Conservation (phyloP, 2,888 invertebrate genomes). For the Troides aeacus region DNA sequence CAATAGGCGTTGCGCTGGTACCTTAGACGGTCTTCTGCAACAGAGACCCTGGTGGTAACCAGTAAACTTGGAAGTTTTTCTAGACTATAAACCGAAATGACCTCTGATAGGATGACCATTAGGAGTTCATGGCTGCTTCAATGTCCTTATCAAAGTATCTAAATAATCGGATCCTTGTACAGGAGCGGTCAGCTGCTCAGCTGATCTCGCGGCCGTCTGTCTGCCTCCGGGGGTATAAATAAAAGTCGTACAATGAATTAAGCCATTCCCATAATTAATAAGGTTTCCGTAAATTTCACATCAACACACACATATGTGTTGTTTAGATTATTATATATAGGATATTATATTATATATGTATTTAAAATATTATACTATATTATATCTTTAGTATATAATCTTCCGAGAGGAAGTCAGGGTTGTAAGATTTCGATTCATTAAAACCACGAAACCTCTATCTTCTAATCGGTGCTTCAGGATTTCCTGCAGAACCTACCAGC, state of each 20-base stretch:
- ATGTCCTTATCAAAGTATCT: slow-evolving; percentile 48
- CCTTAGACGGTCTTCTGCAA: too few relatives aligned
- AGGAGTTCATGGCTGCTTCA: not conserved
- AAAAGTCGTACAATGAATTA: slow-evolving; percentile 28
- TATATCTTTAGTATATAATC: slow-evolving; percentile 30
- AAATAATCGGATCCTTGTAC: slow-evolving; percentile 34
- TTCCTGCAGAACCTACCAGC: too few relatives aligned
- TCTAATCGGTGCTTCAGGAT: too few relatives aligned
- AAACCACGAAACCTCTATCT: too few relatives aligned
- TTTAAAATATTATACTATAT: not conserved
- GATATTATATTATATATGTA: not conserved
- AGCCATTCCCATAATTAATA: not conserved
- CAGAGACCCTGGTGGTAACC: too few relatives aligned
- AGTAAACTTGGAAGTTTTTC: too few relatives aligned
- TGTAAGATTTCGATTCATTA: too few relatives aligned
- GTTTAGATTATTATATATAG: not conserved
- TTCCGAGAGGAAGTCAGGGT: too few relatives aligned
- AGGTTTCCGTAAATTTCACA: too few relatives aligned
- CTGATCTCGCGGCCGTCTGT: slow-evolving; percentile 58
- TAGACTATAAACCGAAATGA: not conserved
- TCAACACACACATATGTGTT: not conserved
- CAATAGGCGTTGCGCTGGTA: too few relatives aligned
- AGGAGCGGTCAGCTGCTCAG: slow-evolving; percentile 49
- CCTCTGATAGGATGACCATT: not conserved
- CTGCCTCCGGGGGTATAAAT: slow-evolving; percentile 36